phyloP scores from a whole-genome alignment of 2,888 invertebrate species.

The Conistra vaccinii region DNA sequence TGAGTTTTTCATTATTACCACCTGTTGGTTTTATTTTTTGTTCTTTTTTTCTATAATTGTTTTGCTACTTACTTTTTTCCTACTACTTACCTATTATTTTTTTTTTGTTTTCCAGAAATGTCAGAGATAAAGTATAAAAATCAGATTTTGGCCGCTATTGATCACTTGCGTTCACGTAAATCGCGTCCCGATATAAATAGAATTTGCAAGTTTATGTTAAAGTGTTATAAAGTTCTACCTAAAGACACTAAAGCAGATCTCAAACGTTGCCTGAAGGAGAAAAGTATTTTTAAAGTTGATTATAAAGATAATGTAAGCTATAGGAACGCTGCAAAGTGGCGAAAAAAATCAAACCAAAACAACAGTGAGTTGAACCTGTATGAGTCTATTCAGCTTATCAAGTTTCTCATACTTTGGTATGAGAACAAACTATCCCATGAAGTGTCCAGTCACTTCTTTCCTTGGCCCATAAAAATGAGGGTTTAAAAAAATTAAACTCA shows the following conservation, averaged over 20 bases:
- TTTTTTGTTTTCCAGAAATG: constrained; percentile 85
- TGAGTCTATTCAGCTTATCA: constrained; percentile 41
- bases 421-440: constrained; percentile 17
- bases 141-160: constrained; percentile 95
- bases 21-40: constrained; percentile 41
- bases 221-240: constrained; percentile 93
- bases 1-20: constrained; percentile 26
- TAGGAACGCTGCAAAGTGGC: constrained; percentile 95
- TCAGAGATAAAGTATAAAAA: constrained; percentile 93
- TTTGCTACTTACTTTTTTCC: constrained; percentile 3
- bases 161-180: constrained; percentile 95
- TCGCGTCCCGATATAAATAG: constrained; percentile 96
- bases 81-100: constrained; percentile 44
- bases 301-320: constrained; percentile 97
- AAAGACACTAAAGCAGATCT: constrained; percentile 93
- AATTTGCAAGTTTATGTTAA: constrained; percentile 95
- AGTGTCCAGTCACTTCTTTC: constrained; percentile 13
- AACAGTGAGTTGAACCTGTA: constrained; percentile 78
- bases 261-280: constrained; percentile 93
- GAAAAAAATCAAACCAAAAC: constrained; percentile 81
- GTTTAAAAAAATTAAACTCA: not conserved
- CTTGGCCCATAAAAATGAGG: constrained; percentile 18
- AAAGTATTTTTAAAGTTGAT: constrained; percentile 95
- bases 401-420: constrained; percentile 15
- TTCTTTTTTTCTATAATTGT: constrained; percentile 23